Evolutionary conservation across 2,113 vertebrate species (phyloP).

Genomic region (Piliocolobus tephrosceles): DNA sequence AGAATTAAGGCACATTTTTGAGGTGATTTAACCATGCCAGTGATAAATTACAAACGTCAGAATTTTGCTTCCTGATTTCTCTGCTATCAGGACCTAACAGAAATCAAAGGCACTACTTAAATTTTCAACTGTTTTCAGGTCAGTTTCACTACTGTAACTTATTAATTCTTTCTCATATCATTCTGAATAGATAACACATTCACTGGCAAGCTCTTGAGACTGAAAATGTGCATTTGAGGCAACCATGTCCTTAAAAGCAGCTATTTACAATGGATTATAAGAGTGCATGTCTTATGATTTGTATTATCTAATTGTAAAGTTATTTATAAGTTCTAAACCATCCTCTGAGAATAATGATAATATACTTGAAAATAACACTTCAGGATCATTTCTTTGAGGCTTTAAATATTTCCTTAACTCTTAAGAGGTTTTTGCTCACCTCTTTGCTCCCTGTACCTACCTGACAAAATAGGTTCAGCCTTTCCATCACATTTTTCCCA

Average conservation of each 20-base stretch:
- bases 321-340: background rate
- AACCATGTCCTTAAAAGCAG: background rate
- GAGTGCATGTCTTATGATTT: background rate
- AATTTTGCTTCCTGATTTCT: background rate
- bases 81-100: background rate
- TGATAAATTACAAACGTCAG: background rate
- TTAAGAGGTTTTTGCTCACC: background rate
- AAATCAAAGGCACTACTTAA: conserved; percentile 12
- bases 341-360: background rate
- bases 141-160: background rate
- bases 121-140: background rate
- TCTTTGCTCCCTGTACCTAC: no score
- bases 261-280: background rate
- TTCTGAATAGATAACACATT: background rate
- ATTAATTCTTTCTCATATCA: background rate
- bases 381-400: background rate
- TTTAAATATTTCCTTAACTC: background rate
- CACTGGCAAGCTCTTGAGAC: background rate
- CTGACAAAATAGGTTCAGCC: no score
- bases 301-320: background rate
- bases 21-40: background rate
- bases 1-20: background rate
- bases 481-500: no score
- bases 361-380: background rate
- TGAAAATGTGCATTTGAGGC: background rate